These are phyloP conservation scores for Chaetodon trifascialis DNA, from an alignment of 2,113 vertebrate genomes.

Conservation along the genomic window DNA sequence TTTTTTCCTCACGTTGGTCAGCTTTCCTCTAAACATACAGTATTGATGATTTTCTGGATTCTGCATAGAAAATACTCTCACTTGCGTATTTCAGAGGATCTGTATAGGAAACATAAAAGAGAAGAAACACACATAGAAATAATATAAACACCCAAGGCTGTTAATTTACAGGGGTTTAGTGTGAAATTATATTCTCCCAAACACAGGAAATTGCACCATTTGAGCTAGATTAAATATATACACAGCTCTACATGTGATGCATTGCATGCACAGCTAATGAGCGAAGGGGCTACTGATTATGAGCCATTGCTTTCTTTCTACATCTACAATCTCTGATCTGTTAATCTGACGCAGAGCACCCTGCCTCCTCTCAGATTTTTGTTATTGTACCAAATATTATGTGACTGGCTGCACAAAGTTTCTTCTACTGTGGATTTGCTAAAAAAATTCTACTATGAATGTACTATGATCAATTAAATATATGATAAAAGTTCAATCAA, in stretches of 20 bases:
- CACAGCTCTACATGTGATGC: conserved; percentile 54
- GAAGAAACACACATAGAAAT: conserved; percentile 25
- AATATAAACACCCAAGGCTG: conserved; percentile 30
- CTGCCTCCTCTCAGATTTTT: not conserved
- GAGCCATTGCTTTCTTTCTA: conserved; percentile 37
- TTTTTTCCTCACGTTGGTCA: not conserved
- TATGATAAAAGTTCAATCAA: not conserved
- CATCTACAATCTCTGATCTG: conserved; percentile 29
- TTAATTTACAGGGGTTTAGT: conserved; percentile 28
- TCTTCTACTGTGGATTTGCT: not conserved
- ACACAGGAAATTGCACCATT: conserved; percentile 68
- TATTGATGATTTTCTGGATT: not conserved
- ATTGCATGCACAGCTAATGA: conserved; percentile 63
- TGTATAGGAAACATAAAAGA: conserved; percentile 18
- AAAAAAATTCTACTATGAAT: not conserved
- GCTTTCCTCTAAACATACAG: not conserved
- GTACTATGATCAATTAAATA: not conserved
- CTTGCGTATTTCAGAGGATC: not conserved
- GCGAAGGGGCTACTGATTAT: conserved; percentile 55
- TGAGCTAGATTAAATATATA: conserved; percentile 50
- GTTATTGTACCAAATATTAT: not conserved
- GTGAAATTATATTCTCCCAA: conserved; percentile 58
- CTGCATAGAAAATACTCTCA: not conserved
- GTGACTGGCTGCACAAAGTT: not conserved
- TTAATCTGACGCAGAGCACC: conserved; percentile 17